Base-by-base conservation (phyloP, 2,797 vertebrate species). In the Sebastes glaucus region DNA sequence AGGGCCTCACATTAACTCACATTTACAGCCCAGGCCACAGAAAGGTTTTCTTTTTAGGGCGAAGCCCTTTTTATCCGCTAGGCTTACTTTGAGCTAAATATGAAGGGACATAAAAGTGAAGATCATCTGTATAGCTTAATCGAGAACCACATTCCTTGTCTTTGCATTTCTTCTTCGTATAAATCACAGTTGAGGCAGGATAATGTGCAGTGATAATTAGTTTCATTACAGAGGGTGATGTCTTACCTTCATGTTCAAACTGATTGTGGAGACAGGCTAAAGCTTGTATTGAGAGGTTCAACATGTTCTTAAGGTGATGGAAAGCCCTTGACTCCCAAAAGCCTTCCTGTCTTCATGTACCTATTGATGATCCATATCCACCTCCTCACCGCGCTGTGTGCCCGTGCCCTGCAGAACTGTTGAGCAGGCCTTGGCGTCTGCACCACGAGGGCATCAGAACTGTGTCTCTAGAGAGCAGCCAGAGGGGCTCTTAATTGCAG, bases 401-500 rank as follows among this genome's bases (percentile, higher is more conserved):
- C 23, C 23, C 49, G 33, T 70, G 57, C 11, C 27, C 46, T 16
- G 30, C 67, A 53, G 77, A 72, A 70, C 71, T 66, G 52, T 28
- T 77, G 53, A 13, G 60, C 68, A n/a, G 42, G 46, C 22, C 56
- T 60, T 72, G 57, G 57, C 14, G 14, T 83, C 55, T 61, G 55
- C n/a, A 64, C 61, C 7, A 18, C 4, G 16, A 73, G 38, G 60
- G 46, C 73, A 80, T 81, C 32, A 84, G 35, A 77, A 63, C 38
- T 38, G 38, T 10, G 72, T 80, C 78, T 71, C 80, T 53, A 71
- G 81, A 78, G 82, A 83, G 61, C 75, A 46, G 71, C 69, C 46
- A 60, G 75, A 81, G 72, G 81, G 75, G 77, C 77, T 78, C 71
- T 84, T 89, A 88, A 91, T 90, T 87, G 81, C 82, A 81, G 85